Conservation (phyloP, 2,113 vertebrate genomes). For the Rhagologus leucostigma region DNA sequence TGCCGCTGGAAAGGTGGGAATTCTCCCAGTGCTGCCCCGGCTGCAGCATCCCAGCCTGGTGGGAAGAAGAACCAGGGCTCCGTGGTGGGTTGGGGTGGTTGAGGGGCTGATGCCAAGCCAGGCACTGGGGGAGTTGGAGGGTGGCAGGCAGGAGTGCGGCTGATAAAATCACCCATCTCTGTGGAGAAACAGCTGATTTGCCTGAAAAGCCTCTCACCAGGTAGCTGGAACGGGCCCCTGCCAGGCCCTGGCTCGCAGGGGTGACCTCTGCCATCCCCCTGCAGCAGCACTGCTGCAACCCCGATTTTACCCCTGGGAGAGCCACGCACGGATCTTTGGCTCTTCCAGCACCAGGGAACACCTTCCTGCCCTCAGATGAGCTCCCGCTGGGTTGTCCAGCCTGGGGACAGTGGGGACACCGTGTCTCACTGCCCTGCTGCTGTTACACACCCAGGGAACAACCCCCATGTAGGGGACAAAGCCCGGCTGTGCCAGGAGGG, state of each 20-base stretch:
- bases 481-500: neutral
- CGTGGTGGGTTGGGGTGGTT: accelerated
- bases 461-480: accelerated
- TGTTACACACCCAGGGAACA: accelerated
- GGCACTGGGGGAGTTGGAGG: neutral
- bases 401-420: neutral
- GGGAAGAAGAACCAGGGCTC: neutral
- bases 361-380: neutral
- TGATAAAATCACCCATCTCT: neutral
- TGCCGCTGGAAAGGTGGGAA: neutral
- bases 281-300: neutral
- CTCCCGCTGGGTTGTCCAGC: accelerated
- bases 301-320: neutral
- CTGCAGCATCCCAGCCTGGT: neutral
- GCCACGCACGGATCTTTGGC: accelerated
- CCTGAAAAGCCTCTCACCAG: neutral
- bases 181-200: neutral
- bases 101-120: accelerated
- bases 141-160: neutral
- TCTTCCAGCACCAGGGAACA: neutral
- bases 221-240: accelerated
- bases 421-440: accelerated
- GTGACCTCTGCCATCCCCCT: neutral
- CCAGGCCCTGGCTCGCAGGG: neutral
- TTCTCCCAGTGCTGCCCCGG: accelerated